Base-by-base conservation (phyloP, 2,888 invertebrate genomes). In the Emmelina monodactyla region DNA sequence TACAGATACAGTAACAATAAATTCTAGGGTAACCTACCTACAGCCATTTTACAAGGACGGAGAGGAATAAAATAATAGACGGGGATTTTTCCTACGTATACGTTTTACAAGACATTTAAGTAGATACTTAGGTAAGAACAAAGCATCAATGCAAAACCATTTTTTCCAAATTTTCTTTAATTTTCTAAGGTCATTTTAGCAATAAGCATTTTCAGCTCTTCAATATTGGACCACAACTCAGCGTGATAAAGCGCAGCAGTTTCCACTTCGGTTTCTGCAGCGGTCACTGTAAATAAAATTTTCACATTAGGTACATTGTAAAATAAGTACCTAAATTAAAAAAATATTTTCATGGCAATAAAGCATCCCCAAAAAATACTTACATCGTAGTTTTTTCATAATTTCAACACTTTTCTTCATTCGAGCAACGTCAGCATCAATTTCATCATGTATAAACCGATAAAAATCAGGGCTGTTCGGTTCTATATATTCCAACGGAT, bases 261-360 rank as follows among this genome's bases (percentile, higher is more conserved):
- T 50, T 71, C 63, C 2, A 68, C 58, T 51, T 70, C 70, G 36
- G 62, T 44, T 47, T 71, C 72, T 16, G 62, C 67, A 22, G 64
- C 66, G 16, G 49, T 34, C 35, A 71, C 72, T 71, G 38, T 32
- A 44, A 45, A 4, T n/a, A 3, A 29, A 14, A 31, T 2, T 31
- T 16, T 15, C n/a, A 16, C 7, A 25, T 9, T 12, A 16, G 14
- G 3, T 22, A 22, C 2, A 16, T 14, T n/a, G n/a, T n/a, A 14
- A 9, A 33, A 16, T 11, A 34, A 35, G 29, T 32, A 12, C 11
- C 33, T 16, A 16, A 25, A 35, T 14, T 16, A 11, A 10, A 5
- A 2, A 2, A 16, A 31, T 14, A 30, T 10, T 14, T 6, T 2
- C 5, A 29, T 13, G 29, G 29, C 14, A 13, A 29, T 29, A 29